phyloP scores from a whole-genome alignment of 2,113 vertebrate species.

The Hirundichthys speculiger region DNA sequence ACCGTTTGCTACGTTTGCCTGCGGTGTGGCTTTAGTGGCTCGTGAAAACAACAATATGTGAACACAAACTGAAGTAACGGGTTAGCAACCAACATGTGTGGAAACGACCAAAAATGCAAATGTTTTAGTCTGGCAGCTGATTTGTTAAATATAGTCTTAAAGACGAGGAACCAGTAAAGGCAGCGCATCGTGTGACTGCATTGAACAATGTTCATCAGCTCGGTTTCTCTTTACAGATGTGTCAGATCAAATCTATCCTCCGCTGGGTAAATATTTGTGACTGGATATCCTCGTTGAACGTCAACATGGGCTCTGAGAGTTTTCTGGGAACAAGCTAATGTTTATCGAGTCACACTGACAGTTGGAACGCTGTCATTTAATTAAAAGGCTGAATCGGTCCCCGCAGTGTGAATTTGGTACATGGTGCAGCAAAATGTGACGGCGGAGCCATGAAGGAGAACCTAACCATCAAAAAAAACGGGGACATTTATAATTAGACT shows the following conservation, averaged over 20 bases:
- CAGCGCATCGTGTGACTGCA: neutral
- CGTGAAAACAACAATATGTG: too few relatives aligned
- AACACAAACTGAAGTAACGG: too few relatives aligned
- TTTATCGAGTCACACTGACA: too few relatives aligned
- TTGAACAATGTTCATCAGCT: too few relatives aligned
- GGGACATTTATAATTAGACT: neutral
- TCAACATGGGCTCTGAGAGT: too few relatives aligned
- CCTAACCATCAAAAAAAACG: neutral
- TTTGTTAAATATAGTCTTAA: neutral
- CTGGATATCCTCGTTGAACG: too few relatives aligned
- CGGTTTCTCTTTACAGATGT: too few relatives aligned
- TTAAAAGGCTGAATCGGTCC: conserved; percentile 12
- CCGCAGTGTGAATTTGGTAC: neutral
- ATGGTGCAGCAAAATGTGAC: neutral
- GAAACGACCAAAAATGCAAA: neutral
- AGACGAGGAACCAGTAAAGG: neutral
- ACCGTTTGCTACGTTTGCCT: too few relatives aligned
- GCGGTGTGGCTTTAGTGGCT: too few relatives aligned
- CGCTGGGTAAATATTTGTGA: neutral
- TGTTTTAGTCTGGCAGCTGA: neutral
- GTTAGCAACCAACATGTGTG: too few relatives aligned
- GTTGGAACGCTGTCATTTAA: conserved; percentile 7
- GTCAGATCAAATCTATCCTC: neutral
- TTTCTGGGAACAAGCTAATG: too few relatives aligned
- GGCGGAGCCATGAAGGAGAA: neutral